These are phyloP conservation scores for Notospermus geniculatus DNA, from an alignment of 1,140 invertebrate species.

Conservation along the genomic window DNA sequence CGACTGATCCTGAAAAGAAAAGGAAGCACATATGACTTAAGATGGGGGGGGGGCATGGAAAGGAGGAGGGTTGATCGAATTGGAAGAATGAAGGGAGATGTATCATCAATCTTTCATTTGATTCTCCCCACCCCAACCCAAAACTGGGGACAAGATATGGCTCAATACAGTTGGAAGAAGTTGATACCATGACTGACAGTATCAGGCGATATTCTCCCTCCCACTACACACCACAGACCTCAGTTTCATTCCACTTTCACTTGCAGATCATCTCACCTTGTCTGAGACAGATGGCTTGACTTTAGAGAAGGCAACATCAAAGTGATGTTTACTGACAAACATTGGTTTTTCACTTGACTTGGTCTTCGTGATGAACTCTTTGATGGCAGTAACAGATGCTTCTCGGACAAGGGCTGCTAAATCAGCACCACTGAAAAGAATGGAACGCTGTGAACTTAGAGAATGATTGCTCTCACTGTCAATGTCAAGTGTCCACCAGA, in stretches of 20 bases:
- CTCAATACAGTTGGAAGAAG: too few species aligned
- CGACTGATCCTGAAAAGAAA: conserved; percentile 7
- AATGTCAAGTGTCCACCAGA: not conserved
- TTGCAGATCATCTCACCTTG: conserved; percentile 63
- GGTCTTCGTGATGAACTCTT: conserved; percentile 57
- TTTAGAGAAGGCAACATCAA: conserved; percentile 68
- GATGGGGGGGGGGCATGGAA: too few species aligned
- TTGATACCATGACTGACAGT: too few species aligned
- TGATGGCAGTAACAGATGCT: conserved; percentile 74
- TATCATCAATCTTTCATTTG: too few species aligned
- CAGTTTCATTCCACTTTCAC: too few species aligned
- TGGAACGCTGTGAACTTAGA: not conserved
- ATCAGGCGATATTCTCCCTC: too few species aligned
- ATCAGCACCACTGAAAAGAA: conserved; percentile 76
- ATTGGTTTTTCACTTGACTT: conserved; percentile 22
- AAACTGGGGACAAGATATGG: too few species aligned
- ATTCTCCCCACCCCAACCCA: too few species aligned
- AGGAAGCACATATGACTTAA: not conserved
- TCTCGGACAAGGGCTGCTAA: conserved; percentile 81
- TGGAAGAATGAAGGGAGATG: too few species aligned
- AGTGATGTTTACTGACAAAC: conserved; percentile 60
- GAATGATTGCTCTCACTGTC: not conserved
- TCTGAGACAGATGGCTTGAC: conserved; percentile 76
- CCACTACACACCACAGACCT: too few species aligned
- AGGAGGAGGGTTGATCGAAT: too few species aligned